Conservation (phyloP, 2,797 vertebrate genomes). For the Glossophaga mutica region DNA sequence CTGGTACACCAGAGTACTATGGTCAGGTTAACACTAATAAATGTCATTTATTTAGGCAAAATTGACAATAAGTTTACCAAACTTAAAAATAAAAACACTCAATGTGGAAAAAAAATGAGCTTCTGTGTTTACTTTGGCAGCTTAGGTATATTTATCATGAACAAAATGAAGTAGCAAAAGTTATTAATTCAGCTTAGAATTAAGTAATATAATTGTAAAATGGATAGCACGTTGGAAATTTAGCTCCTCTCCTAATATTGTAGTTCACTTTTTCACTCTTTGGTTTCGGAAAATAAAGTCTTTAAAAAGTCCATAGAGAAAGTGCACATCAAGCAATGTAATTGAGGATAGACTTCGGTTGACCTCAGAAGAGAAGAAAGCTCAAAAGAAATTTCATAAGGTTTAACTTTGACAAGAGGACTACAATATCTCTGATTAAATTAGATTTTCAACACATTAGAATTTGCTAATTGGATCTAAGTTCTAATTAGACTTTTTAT, state of each 20-base stretch:
- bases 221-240: constrained; percentile 59
- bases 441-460: constrained; percentile 76
- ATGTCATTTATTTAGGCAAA: constrained; percentile 60
- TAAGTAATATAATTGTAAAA: constrained; percentile 62
- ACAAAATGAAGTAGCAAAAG: constrained; percentile 39
- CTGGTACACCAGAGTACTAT: constrained; percentile 1
- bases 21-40: constrained; percentile 54
- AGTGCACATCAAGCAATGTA: constrained; percentile 54
- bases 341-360: constrained; percentile 69
- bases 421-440: constrained; percentile 70
- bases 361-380: constrained; percentile 70
- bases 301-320: constrained; percentile 72
- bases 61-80: constrained; percentile 20
- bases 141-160: constrained; percentile 37
- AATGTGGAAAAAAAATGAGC: constrained; percentile 36
- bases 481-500: constrained; percentile 82
- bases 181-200: constrained; percentile 62
- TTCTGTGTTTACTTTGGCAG: constrained; percentile 49
- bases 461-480: constrained; percentile 80
- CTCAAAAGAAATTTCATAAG: constrained; percentile 67
- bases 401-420: constrained; percentile 72
- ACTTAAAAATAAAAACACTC: constrained; percentile 48
- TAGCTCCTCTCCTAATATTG: constrained; percentile 6
- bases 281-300: constrained; percentile 36
- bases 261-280: constrained; percentile 11